Base-by-base conservation (phyloP, 2,888 invertebrate species). In the Saturnia pavonia region DNA sequence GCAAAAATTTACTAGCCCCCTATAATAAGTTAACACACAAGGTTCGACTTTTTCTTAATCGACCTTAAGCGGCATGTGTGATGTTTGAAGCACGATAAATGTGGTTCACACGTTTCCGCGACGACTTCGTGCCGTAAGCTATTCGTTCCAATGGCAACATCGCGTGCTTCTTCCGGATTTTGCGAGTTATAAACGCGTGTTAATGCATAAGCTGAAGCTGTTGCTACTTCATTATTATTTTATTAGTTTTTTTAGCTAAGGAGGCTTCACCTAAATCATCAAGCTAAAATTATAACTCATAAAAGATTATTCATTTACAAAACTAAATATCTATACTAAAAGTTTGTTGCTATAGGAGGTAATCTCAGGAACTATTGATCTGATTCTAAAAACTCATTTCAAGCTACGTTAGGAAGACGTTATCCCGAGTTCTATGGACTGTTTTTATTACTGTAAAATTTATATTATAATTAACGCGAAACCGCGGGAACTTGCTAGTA, bases 61-160 rank as follows among this genome's bases (percentile, higher is more conserved):
- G 57, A 14, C 57, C 57, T 60, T 27, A 25, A 27, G 57, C 57
- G 57, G 57, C 57, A 27, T n/a, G 40, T 40, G 1, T 65, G 65
- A 65, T 40, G 65, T 65, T 40, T 40, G 40, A 40, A 65, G 65
- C 65, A 40, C 65, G 22, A n/a, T 40, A 40, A 40, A 65, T 65
- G 65, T 40, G 65, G 65, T 65, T 65, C 65, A 65, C 65, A 65
- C 45, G 69, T 69, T 69, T 69, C 45, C 45, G 63, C 45, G 63
- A 69, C n/a, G 25, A n/a, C 48, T 63, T 34, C 45, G 27, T 48
- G 65, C 65, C 9, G 65, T 65, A 16, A 34, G 25, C 60, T 43
- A 42, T 43, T 57, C 60, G 57, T 22, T 70, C 51, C 65, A 40
- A 70, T 70, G 54, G 42, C 51, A 42, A 42, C 66, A 48, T 70